Conservation (phyloP, 1,140 invertebrate genomes). For the Cydia pomonella region DNA sequence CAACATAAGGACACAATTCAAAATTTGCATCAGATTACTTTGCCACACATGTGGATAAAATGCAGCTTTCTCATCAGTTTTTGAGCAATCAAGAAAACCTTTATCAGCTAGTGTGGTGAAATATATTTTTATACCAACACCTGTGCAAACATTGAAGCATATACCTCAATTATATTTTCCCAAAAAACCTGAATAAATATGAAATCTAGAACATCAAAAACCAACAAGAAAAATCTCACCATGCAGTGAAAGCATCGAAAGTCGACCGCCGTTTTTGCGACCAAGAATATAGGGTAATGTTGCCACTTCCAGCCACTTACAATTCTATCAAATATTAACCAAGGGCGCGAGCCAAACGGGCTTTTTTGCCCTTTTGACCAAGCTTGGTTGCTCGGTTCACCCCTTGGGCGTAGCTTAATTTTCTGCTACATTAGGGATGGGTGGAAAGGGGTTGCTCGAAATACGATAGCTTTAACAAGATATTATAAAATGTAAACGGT, state of each 20-base stretch:
- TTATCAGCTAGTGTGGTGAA: too few species aligned
- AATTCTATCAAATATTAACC: constrained; percentile 10
- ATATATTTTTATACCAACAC: too few species aligned
- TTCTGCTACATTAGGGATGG: constrained; percentile 77
- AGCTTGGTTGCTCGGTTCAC: constrained; percentile 48
- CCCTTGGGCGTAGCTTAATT: constrained; percentile 73
- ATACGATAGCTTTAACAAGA: constrained; percentile 23
- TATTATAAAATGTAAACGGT: constrained; percentile 31
- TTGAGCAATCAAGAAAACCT: too few species aligned
- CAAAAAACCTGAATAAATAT: too few species aligned
- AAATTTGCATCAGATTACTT: too few species aligned
- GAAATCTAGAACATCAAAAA: background rate
- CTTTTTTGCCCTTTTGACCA: constrained; percentile 35
- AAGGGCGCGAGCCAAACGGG: background rate
- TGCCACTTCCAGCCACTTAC: background rate
- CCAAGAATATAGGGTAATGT: background rate
- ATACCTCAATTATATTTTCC: too few species aligned
- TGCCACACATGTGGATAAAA: too few species aligned
- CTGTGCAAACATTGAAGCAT: too few species aligned
- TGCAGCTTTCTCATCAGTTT: too few species aligned
- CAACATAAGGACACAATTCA: too few species aligned
- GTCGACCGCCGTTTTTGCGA: background rate
- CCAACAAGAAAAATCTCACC: background rate
- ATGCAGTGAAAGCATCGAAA: constrained; percentile 8
- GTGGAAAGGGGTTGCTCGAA: constrained; percentile 47